These are phyloP conservation scores for Dicrurus megarhynchus DNA, from an alignment of 2,113 vertebrate genomes.

Conservation along the genomic window DNA sequence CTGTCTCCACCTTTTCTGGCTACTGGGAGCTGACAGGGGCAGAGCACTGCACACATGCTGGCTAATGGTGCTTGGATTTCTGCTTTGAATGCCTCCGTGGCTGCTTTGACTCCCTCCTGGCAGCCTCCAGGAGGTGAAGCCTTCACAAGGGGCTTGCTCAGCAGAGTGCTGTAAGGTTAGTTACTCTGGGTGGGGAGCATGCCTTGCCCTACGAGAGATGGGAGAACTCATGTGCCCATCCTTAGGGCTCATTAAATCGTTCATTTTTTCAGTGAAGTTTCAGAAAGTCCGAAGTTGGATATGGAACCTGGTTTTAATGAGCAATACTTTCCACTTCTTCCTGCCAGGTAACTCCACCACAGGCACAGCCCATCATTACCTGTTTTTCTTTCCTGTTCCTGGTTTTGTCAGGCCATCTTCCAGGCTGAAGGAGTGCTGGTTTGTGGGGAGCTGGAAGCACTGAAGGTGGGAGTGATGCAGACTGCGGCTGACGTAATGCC, in stretches of 20 bases:
- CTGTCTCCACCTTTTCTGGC: background rate
- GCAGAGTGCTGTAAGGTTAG: background rate
- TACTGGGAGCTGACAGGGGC: background rate
- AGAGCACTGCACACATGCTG: background rate
- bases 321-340: background rate
- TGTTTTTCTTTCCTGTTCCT: background rate
- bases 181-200: rapidly evolving
- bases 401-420: background rate
- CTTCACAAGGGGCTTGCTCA: background rate
- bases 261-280: background rate
- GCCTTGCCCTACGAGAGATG: background rate
- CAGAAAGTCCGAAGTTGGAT: background rate
- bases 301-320: background rate
- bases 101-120: background rate
- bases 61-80: background rate
- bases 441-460: background rate
- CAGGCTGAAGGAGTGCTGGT: background rate
- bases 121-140: background rate
- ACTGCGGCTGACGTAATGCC: rapidly evolving
- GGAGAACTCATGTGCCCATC: background rate
- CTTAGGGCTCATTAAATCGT: background rate
- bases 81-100: background rate
- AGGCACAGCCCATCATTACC: background rate
- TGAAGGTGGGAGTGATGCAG: background rate
- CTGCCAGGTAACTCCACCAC: background rate